Base-by-base conservation (phyloP, 2,113 vertebrate species). In the Regulus satrapa region DNA sequence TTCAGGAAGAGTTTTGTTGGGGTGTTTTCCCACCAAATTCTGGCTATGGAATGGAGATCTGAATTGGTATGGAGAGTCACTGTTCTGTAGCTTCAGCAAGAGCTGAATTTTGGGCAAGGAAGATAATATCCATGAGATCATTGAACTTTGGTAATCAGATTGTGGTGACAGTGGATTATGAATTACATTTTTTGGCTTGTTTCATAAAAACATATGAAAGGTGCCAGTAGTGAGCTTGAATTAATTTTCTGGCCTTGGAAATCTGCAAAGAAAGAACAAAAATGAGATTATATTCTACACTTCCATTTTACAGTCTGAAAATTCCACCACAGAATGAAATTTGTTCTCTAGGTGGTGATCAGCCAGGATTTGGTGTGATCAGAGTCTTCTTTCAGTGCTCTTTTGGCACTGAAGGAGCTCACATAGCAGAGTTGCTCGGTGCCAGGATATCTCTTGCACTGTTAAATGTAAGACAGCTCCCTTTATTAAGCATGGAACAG, bases 391-490 rank as follows among this genome's bases (percentile, higher is more conserved):
- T 92, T 75, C 64, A 72, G 48, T 12, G 28, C 61, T 46, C 23
- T 9, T 88, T 67, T 91, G 77, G 74, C 74, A 76, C 58, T 13
- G 24, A 54, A 87, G 64, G 51, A 71, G 63, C 43, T 89, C 40
- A 26, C 21, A 19, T 58, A 82, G 45, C 67, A 56, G 25, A 41
- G 59, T 45, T 76, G 75, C 81, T 77, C 49, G 12, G 88, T 89
- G 79, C 83, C 86, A 94, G 92, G 68, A 8, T 95, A 48, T 87
- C 74, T 85, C 72, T 87, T 87, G 81, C 77, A 34, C 49, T 61
- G 0, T 43, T 43, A 72, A 91, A 67, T 85, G 36, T 67, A 67
- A 92, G 87, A 51, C 63, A 43, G n/a, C 77, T 94, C 88, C 62
- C 73, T 94, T 85, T 92, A 88, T 89, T 74, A 89, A 85, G 73